Base-by-base conservation (phyloP, 2,113 vertebrate species). In the Sula dactylatra region DNA sequence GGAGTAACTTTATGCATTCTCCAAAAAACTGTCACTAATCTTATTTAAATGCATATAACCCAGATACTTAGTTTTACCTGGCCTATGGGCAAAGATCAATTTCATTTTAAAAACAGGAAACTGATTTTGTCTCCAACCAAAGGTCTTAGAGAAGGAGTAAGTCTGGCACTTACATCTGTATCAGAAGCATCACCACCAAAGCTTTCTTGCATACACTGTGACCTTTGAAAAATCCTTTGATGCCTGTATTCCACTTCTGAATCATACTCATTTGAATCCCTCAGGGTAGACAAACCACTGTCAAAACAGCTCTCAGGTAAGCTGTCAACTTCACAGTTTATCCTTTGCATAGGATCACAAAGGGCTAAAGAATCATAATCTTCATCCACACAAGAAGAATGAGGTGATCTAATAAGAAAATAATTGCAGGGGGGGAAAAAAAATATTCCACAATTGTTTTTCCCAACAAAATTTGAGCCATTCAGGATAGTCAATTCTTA, bases 251-350 rank as follows among this genome's bases (percentile, higher is more conserved):
- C 99, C 40, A 97, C 98, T 97, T 99, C 99, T 1, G 98, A 99
- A 97, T 99, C 99, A 36, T 98, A 99, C n/a, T 99, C 99, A 44
- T 99, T 99, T 38, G 98, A 99, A 74, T 99, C 99, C 79, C 99
- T 98, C 94, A 99, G 94, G 4, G 99, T 99, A 34, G 99, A 99
- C 96, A 99, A 97, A 64, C 99, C 99, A 34, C 99, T 99, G 98
- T 99, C 99, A 76, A 99, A 97, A 94, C 98, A 99, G 98, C 98
- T 98, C 97, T 99, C 98, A 0, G 99, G 98, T 73, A 99, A 98
- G 82, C 99, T 99, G 97, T 99, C 99, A 91, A 98, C 98, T 91
- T 99, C 99, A 81, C 93, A 99, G 95, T 98, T 99, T 26, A 97
- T 97, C 95, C 97, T 98, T 95, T 98, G 98, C 98, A 99, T 98